Evolutionary conservation across 2,888 invertebrate species (phyloP).

Genomic region (Tupiocoris notatus): DNA sequence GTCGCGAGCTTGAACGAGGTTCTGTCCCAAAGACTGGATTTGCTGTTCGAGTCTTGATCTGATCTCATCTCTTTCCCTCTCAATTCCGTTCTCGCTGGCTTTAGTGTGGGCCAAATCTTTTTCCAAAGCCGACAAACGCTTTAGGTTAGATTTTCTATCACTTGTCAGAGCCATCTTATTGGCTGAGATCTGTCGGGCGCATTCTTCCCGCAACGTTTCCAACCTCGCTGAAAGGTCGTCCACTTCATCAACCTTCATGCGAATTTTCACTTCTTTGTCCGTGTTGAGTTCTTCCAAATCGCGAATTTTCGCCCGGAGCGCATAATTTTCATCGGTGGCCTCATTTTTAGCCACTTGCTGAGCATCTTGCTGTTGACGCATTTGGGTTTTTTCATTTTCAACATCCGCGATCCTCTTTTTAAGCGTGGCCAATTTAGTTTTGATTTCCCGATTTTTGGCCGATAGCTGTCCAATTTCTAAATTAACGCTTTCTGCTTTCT

Average conservation of each 20-base stretch:
- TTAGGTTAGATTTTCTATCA: conserved; percentile 15
- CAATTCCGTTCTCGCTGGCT: conserved; percentile 19
- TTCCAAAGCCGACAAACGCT: conserved; percentile 13
- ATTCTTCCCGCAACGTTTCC: conserved; percentile 34
- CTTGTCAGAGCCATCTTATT: conserved; percentile 5
- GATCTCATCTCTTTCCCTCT: conserved; percentile 30
- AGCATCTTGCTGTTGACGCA: conserved; percentile 6
- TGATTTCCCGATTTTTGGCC: conserved; percentile 2
- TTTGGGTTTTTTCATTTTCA: conserved; percentile 3
- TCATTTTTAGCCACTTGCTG: conserved; percentile 1
- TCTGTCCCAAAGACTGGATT: conserved; percentile 14
- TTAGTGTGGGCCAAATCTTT: conserved; percentile 35
- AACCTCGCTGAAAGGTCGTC: conserved; percentile 10
- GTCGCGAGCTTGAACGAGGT: conserved; percentile 19
- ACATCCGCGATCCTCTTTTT: background rate
- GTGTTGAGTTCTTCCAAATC: conserved; percentile 23
- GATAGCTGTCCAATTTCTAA: conserved; percentile 14
- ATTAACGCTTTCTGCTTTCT: conserved; percentile 9
- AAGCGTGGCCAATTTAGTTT: conserved; percentile 1
- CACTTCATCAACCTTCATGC: conserved; percentile 13
- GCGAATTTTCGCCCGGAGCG: conserved; percentile 16
- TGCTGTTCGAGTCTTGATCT: conserved; percentile 22
- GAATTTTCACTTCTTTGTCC: conserved; percentile 21
- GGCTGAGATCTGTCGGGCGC: conserved; percentile 34
- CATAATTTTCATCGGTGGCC: conserved; percentile 18